Percentiles rank a stretch among this genome's conserved stretches.
Evolutionary conservation across 2,888 invertebrate species (phyloP).

Genomic region (Saturnia japonica): DNA sequence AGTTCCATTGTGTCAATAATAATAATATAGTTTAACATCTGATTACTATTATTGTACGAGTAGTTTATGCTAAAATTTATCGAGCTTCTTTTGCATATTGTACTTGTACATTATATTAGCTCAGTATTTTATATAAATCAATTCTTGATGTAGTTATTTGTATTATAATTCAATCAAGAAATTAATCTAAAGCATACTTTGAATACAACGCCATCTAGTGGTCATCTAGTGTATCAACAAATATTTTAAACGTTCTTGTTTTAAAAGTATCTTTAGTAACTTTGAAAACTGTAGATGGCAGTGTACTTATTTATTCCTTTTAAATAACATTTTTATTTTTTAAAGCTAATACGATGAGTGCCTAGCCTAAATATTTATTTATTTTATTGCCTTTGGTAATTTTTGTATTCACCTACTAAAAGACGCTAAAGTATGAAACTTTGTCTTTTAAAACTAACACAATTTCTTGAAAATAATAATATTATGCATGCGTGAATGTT

Average conservation of each 20-base stretch:
- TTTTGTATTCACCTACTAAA: background rate
- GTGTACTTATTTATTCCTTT: constrained; percentile 13
- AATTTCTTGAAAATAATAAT: background rate
- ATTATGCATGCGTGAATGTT: constrained; percentile 35
- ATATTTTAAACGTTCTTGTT: background rate
- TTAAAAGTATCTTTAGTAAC: background rate
- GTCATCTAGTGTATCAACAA: constrained; percentile 38
- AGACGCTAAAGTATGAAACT: background rate
- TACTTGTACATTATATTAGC: background rate
- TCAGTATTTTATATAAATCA: constrained; percentile 7
- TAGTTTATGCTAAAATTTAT: constrained; percentile 33
- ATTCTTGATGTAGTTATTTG: background rate
- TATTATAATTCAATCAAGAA: background rate
- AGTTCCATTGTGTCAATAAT: constrained; percentile 41
- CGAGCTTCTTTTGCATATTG: constrained; percentile 20
- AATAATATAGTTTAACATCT: constrained; percentile 23
- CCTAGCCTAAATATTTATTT: background rate
- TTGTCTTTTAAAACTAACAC: background rate
- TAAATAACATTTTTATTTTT: background rate
- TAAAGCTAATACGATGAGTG: background rate
- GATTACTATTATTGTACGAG: constrained; percentile 26
- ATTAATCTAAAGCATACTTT: background rate
- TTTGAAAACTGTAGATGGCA: constrained; percentile 39
- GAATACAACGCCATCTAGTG: constrained; percentile 56
- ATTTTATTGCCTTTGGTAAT: background rate